Percentiles rank a stretch among this genome's conserved stretches.
Evolutionary conservation across 2,113 vertebrate species (phyloP).

Genomic region (Crotalus horridus): DNA sequence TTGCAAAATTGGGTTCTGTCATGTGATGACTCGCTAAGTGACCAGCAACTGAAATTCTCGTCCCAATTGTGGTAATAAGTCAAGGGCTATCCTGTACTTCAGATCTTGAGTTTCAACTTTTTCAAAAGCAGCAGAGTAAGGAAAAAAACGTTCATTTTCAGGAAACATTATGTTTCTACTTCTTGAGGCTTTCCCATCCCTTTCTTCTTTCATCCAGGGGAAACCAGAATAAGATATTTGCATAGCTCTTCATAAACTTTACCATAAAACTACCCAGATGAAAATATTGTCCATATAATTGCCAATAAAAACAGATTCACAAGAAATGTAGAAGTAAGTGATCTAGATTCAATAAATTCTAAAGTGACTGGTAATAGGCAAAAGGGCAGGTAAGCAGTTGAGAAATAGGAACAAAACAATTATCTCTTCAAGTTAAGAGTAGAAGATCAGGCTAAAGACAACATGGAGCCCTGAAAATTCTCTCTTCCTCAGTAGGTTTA

Average conservation of each 20-base stretch:
- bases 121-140: not conserved
- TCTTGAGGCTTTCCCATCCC: not conserved
- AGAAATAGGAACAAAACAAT: not conserved
- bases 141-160: not conserved
- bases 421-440: not conserved
- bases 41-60: not conserved
- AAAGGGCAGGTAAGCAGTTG: not conserved
- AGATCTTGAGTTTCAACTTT: not conserved
- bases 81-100: not conserved
- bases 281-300: not conserved
- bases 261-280: slow-evolving; percentile 2
- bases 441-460: not conserved
- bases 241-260: slow-evolving; percentile 41
- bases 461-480: not conserved
- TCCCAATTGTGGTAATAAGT: not conserved
- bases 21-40: not conserved
- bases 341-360: not conserved
- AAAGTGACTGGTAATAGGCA: not conserved
- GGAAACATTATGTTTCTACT: not conserved
- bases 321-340: not conserved
- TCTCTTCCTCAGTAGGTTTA: not conserved
- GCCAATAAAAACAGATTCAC: slow-evolving; percentile 19
- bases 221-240: not conserved
- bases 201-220: not conserved
- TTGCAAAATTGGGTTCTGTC: not conserved